phyloP scores from a whole-genome alignment of 2,797 vertebrate genomes.

The Halcyon smyrnensis region DNA sequence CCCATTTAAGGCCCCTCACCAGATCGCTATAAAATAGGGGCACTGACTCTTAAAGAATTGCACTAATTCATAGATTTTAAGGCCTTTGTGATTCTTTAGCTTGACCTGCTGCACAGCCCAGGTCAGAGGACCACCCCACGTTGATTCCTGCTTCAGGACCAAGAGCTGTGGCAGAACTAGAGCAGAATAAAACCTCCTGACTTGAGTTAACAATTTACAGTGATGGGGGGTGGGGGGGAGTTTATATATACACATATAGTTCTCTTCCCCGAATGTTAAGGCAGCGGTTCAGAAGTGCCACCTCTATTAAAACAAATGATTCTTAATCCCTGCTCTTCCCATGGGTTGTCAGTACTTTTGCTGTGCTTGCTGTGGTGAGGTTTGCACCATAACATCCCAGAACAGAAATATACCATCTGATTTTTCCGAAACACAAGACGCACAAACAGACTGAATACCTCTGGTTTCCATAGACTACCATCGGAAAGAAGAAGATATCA shows the following conservation, averaged over 20 bases:
- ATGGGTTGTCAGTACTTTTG: not conserved
- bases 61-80: conserved; percentile 61
- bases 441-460: not conserved
- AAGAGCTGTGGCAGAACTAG: not conserved
- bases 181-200: not conserved
- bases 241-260: too few species aligned
- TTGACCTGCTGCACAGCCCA: conserved; percentile 25
- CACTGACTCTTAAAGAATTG: conserved; percentile 53
- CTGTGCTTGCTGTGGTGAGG: not conserved
- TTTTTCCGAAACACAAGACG: not conserved
- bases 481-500: not conserved
- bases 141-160: not conserved
- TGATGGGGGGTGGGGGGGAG: fast-evolving
- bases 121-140: conserved; percentile 33
- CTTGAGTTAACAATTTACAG: not conserved
- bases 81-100: conserved; percentile 51
- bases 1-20: conserved; percentile 15
- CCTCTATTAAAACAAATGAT: not conserved
- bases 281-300: not conserved
- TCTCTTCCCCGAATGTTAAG: not conserved
- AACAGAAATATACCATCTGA: not conserved
- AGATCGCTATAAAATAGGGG: conserved; percentile 47
- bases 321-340: not conserved
- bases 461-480: not conserved
- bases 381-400: not conserved